phyloP scores from a whole-genome alignment of 2,113 vertebrate genomes.

The Felis chaus region DNA sequence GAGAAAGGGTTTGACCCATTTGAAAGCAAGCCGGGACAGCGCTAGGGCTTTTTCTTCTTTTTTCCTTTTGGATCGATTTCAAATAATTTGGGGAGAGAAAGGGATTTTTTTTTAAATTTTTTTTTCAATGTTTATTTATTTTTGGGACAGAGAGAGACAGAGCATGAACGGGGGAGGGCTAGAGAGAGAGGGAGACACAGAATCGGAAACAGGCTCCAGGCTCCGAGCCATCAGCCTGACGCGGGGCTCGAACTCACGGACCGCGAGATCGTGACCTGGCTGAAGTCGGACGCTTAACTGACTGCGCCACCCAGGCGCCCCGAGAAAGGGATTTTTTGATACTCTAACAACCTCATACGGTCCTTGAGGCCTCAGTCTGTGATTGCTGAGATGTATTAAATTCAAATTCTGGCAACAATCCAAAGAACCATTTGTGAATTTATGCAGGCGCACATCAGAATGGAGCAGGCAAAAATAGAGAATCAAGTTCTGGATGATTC shows the following conservation, averaged over 20 bases:
- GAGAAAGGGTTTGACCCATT: neutral
- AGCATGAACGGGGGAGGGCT: no score
- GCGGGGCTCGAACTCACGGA: no score
- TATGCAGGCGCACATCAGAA: neutral
- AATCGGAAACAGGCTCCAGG: no score
- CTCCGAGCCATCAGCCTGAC: no score
- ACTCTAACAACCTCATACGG: neutral
- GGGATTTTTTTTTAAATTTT: no score
- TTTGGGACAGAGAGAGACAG: no score
- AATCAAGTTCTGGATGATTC: neutral
- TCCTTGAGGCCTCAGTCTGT: neutral
- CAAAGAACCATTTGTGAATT: neutral
- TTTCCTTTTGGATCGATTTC: neutral
- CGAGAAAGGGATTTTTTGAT: neutral
- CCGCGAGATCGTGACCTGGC: no score
- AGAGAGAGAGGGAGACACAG: no score
- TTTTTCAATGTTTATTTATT: no score
- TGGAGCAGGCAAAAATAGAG: neutral
- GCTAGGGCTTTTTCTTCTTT: neutral
- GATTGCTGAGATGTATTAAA: neutral
- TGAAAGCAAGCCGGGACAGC: neutral
- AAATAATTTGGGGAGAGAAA: neutral
- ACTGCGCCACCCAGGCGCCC: no score
- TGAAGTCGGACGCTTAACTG: no score
- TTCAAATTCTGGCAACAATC: neutral